Percentiles rank a stretch among this genome's conserved stretches.
Conservation (phyloP, 2,113 vertebrate genomes). For the Cacatua alba region DNA sequence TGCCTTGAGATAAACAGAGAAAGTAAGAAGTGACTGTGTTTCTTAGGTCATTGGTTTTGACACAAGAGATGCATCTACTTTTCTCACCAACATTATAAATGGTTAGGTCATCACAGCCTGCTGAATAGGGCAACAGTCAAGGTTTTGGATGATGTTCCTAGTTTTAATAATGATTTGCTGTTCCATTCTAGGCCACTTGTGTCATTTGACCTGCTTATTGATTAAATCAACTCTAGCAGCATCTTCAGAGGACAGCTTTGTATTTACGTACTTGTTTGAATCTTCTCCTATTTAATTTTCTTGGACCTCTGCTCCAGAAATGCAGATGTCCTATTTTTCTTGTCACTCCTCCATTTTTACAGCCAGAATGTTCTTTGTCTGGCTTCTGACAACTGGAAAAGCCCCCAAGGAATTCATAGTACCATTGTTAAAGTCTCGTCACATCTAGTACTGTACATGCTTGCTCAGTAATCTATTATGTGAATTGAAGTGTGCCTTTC, state of each 20-base stretch:
- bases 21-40: not conserved
- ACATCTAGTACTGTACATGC: not conserved
- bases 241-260: not conserved
- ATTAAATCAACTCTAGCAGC: not conserved
- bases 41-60: not conserved
- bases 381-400: not conserved
- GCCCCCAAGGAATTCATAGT: not conserved
- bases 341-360: not conserved
- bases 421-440: not conserved
- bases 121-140: not conserved
- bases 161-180: not conserved
- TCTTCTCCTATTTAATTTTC: not conserved
- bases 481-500: not conserved
- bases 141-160: not conserved
- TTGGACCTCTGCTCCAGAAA: not conserved
- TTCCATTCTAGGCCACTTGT: not conserved
- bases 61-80: not conserved
- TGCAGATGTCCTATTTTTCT: constrained; percentile 6
- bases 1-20: not conserved
- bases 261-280: not conserved
- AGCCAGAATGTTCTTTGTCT: not conserved
- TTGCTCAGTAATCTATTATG: not conserved
- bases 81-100: not conserved
- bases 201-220: not conserved
- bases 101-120: not conserved